Conservation (phyloP, 2,888 invertebrate genomes). For the Pteria penguin region DNA sequence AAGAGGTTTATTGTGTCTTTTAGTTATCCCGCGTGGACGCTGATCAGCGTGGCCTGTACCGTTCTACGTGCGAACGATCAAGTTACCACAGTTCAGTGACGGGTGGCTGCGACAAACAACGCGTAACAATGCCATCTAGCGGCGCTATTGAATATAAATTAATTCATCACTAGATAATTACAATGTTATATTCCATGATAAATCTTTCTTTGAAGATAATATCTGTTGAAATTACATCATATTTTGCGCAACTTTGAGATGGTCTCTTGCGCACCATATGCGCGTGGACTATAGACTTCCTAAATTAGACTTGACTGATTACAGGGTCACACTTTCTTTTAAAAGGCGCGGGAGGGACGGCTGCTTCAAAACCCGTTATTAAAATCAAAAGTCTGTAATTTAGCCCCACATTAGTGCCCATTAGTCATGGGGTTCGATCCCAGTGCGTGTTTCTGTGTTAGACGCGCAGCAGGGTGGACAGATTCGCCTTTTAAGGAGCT, state of each 20-base stretch:
- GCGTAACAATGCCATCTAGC: neutral
- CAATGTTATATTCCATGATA: neutral
- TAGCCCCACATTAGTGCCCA: neutral
- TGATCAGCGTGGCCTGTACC: no score
- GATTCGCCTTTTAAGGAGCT: neutral
- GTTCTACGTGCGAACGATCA: no score
- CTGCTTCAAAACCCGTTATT: neutral
- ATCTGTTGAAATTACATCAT: constrained; percentile 1
- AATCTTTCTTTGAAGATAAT: neutral
- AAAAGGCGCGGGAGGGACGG: neutral
- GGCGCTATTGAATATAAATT: neutral
- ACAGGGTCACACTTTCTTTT: neutral
- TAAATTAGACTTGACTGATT: constrained; percentile 1
- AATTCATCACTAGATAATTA: neutral
- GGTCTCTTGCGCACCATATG: neutral
- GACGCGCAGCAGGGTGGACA: neutral
- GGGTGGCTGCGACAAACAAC: neutral
- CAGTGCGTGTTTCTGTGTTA: neutral
- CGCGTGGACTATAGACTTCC: neutral
- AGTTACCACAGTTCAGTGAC: neutral
- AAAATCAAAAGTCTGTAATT: neutral
- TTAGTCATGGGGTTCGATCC: constrained; percentile 11
- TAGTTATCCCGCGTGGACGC: no score
- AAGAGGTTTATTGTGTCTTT: no score
- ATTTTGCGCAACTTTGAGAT: neutral